Evolutionary conservation across 2,888 invertebrate genomes (phyloP), one percentile per base, ranked within the genome.

Genomic region (Rhyacophila evoluta): DNA sequence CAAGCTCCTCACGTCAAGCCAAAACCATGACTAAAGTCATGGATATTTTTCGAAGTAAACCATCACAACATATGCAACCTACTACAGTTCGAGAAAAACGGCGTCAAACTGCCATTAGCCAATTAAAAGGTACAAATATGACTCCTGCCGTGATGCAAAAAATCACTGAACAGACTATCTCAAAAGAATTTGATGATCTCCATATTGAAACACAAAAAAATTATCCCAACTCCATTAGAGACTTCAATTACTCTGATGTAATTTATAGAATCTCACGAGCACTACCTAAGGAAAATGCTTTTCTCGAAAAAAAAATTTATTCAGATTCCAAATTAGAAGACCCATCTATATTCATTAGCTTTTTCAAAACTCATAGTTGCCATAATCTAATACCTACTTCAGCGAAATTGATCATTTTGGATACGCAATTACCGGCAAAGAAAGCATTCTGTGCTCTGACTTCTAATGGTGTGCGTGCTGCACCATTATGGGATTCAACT

Each of bases 21-120:
- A 79, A 72, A 28, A 79, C 79, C 4, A 68, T 79, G 19, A 78
- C 41, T 1, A 79, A 38, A 38, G 79, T 79, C 28, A 79, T 79
- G 79, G 74, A 79, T 33, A 77, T 79, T 15, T 79, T 79, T 67
- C 55, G 79, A 28, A 27, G 28, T 12, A 79, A 79, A 38, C 79
- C 55, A 4, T 12, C 55, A 3, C 55, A 55, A 5, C 55, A 15
- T 1, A 15, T 19, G 6, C 55, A 55, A 5, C 55, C 55, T 1
- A 15, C 15, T 19, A 12, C 55, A 19, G 55, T 55, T 4, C 55
- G 55, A 19, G 55, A 55, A 3, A 55, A 8, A 19, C 55, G 55
- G 15, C 55, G 55, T 25, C 55, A 19, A 55, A 0, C 25, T 55
- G 12, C 25, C 15, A 19, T 8, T 8, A 19, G 55, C 19, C 55